A percentile compares a stretch with the other conserved stretches of the same genome.
Conservation (phyloP, 2,888 invertebrate species). For the Axea sp. region DNA sequence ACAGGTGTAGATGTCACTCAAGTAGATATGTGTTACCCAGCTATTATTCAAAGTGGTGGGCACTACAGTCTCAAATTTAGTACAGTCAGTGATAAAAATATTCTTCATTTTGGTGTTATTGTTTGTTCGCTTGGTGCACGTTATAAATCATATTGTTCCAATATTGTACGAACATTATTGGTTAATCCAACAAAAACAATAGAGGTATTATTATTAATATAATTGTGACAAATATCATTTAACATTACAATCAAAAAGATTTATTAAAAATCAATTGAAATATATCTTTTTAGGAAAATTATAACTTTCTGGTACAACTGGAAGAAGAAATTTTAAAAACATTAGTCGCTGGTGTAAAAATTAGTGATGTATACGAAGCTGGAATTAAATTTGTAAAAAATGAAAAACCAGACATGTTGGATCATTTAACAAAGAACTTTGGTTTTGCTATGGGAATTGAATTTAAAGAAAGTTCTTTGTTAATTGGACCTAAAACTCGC, state of each 20-base stretch:
- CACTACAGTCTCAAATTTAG: conserved; percentile 98
- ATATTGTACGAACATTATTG: conserved; percentile 96
- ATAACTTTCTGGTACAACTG: conserved; percentile 92
- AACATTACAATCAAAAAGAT: conserved; percentile 27
- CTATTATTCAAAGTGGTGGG: conserved; percentile 99
- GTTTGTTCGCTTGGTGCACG: conserved; percentile 96
- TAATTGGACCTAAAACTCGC: conserved; percentile 94
- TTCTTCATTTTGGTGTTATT: conserved; percentile 96
- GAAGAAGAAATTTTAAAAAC: conserved; percentile 95
- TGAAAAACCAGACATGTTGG: conserved; percentile 90
- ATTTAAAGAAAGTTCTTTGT: conserved; percentile 95
- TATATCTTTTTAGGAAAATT: conserved; percentile 90
- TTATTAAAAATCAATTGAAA: too few relatives aligned
- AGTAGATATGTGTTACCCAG: conserved; percentile 98
- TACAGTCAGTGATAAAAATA: conserved; percentile 95
- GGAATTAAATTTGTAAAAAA: conserved; percentile 91
- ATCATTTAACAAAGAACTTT: conserved; percentile 95
- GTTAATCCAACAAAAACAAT: conserved; percentile 92
- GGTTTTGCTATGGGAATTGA: conserved; percentile 99
- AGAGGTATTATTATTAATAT: conserved; percentile 78
- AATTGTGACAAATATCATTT: too few relatives aligned
- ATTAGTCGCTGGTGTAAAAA: conserved; percentile 89
- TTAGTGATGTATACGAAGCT: conserved; percentile 92
- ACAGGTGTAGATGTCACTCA: conserved; percentile 92
- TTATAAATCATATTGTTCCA: conserved; percentile 99